Evolutionary conservation across 2,888 invertebrate genomes (phyloP).

Genomic region (Allacma fusca): DNA sequence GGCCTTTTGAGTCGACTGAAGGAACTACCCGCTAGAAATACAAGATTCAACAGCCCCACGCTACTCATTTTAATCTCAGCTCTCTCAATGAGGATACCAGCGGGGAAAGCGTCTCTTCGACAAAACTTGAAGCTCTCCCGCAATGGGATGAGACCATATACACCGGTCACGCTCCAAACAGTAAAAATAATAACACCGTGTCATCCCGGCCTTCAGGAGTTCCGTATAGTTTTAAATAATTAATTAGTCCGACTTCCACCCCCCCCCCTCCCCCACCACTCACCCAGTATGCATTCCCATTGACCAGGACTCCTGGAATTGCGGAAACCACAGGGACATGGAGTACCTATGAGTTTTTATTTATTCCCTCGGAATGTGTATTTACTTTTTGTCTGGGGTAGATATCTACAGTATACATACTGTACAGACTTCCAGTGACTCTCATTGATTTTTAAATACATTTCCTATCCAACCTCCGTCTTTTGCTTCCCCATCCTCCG

Average conservation of each 20-base stretch:
- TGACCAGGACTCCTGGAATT: too few species aligned
- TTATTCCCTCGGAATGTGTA: too few species aligned
- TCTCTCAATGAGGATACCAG: not conserved
- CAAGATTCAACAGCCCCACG: conserved; percentile 18
- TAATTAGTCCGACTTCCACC: conserved; percentile 5
- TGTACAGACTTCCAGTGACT: too few species aligned
- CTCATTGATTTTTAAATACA: too few species aligned
- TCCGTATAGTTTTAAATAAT: conserved; percentile 11
- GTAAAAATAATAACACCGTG: conserved; percentile 12
- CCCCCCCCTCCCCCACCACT: not conserved
- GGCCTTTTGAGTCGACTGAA: not conserved
- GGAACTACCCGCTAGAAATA: conserved; percentile 1
- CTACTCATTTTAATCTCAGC: conserved; percentile 10
- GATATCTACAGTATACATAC: too few species aligned
- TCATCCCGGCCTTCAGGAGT: not conserved
- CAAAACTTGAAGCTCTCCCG: not conserved
- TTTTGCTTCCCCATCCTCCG: too few species aligned
- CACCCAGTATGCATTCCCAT: not conserved
- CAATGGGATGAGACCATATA: not conserved
- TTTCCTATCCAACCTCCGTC: too few species aligned
- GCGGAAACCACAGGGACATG: too few species aligned
- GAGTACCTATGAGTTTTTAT: too few species aligned
- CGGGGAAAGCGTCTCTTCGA: not conserved
- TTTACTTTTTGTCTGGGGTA: too few species aligned
- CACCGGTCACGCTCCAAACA: conserved; percentile 12